phyloP scores from a whole-genome alignment of 2,888 invertebrate genomes.

The Mystacides longicornis region DNA sequence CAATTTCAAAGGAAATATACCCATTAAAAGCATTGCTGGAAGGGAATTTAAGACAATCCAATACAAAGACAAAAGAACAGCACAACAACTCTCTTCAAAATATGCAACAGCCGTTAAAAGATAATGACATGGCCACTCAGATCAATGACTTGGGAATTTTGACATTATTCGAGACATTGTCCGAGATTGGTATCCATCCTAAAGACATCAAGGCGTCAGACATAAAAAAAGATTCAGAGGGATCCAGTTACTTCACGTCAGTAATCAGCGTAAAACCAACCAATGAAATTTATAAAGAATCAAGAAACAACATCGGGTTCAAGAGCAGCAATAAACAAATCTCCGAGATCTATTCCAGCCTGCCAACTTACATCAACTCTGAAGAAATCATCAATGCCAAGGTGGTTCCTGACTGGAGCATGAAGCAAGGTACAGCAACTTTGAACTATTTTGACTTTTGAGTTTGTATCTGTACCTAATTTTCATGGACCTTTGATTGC shows the following conservation, averaged over 20 bases:
- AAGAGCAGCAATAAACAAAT: constrained; percentile 24
- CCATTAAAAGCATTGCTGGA: constrained; percentile 45
- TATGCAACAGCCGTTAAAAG: constrained; percentile 26
- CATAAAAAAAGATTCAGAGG: constrained; percentile 44
- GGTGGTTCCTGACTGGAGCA: constrained; percentile 23
- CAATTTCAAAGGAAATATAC: constrained; percentile 47
- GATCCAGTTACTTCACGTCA: constrained; percentile 44
- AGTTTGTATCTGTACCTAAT: too few species aligned
- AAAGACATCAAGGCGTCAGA: constrained; percentile 35
- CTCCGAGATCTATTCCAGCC: constrained; percentile 23
- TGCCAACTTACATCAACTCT: constrained; percentile 23
- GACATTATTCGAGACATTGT: constrained; percentile 52
- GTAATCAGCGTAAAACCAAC: constrained; percentile 43
- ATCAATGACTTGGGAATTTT: constrained; percentile 55
- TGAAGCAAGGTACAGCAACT: too few species aligned
- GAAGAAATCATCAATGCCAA: constrained; percentile 21
- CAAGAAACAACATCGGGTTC: constrained; percentile 29
- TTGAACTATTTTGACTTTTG: too few species aligned
- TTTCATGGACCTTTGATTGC: too few species aligned
- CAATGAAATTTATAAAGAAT: constrained; percentile 39
- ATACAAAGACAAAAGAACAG: not conserved
- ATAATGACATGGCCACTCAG: constrained; percentile 41
- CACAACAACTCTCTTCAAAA: constrained; percentile 3
- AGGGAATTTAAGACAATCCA: constrained; percentile 29
- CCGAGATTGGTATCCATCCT: constrained; percentile 33